Evolutionary conservation across 2,888 invertebrate genomes (phyloP).

Genomic region (Diarsia rubi): DNA sequence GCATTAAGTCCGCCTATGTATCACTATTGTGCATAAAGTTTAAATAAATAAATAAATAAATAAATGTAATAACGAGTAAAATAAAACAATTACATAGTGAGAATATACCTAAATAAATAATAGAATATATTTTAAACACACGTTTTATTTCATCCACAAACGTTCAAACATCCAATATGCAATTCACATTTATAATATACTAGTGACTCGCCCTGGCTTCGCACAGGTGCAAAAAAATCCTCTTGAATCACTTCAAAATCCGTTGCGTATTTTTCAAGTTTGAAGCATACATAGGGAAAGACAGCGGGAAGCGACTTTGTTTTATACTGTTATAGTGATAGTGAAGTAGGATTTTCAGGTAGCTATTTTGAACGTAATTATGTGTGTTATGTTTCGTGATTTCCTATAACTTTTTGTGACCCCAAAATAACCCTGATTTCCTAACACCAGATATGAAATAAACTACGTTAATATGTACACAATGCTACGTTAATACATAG

Average conservation of each 20-base stretch:
- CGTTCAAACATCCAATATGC: background rate
- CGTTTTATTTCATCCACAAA: background rate
- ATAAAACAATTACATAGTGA: background rate
- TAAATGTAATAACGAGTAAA: background rate
- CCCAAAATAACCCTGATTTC: background rate
- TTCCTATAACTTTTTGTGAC: background rate
- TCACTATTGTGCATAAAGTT: no score
- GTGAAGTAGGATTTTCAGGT: background rate
- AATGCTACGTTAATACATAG: conserved; percentile 4
- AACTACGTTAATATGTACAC: conserved; percentile 21
- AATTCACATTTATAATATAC: background rate
- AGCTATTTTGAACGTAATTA: background rate
- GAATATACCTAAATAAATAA: no score
- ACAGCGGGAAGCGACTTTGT: no score
- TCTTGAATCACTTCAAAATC: no score
- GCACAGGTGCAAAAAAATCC: no score
- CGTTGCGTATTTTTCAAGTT: no score
- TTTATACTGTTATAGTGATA: no score
- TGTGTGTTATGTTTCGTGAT: conserved; percentile 1
- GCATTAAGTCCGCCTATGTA: no score
- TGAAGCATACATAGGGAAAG: no score
- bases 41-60: no score
- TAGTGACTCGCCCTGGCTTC: no score
- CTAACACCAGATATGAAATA: conserved; percentile 4
- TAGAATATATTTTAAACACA: no score